phyloP scores from a whole-genome alignment of 2,888 invertebrate genomes.

The Pterostichus niger region DNA sequence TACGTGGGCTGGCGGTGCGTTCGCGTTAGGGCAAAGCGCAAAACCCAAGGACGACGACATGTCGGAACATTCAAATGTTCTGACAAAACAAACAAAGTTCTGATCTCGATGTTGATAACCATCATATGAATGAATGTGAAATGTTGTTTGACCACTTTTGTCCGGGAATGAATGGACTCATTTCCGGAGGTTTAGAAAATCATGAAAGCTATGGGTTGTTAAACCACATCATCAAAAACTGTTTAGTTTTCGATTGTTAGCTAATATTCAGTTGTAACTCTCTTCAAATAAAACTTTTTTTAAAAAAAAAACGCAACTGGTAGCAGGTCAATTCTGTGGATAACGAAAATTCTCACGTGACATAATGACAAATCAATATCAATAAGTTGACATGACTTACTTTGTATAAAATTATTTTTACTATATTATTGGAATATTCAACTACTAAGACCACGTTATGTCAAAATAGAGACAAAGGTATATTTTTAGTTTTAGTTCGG shows the following conservation, averaged over 20 bases:
- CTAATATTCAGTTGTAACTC: no score
- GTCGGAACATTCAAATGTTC: conserved; percentile 28
- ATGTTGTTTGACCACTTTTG: conserved; percentile 14
- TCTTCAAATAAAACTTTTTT: no score
- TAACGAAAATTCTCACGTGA: no score
- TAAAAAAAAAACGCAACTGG: no score
- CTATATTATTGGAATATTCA: no score
- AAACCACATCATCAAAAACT: conserved; percentile 3
- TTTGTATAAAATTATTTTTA: no score
- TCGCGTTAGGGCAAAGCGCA: not conserved
- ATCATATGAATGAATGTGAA: conserved; percentile 7
- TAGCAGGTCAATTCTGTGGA: no score
- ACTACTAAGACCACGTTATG: no score
- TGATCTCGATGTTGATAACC: conserved; percentile 12
- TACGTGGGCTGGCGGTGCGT: conserved; percentile 29
- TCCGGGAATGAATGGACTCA: not conserved
- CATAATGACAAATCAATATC: no score
- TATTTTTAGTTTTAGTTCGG: no score
- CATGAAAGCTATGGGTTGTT: not conserved
- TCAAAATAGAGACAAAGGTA: no score
- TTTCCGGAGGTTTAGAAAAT: conserved; percentile 2
- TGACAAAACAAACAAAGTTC: conserved; percentile 1
- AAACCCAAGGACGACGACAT: not conserved
- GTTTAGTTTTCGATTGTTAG: not conserved
- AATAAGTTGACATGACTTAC: no score